phyloP scores from a whole-genome alignment of 1,140 invertebrate genomes.

The Ceratina calcarata region DNA sequence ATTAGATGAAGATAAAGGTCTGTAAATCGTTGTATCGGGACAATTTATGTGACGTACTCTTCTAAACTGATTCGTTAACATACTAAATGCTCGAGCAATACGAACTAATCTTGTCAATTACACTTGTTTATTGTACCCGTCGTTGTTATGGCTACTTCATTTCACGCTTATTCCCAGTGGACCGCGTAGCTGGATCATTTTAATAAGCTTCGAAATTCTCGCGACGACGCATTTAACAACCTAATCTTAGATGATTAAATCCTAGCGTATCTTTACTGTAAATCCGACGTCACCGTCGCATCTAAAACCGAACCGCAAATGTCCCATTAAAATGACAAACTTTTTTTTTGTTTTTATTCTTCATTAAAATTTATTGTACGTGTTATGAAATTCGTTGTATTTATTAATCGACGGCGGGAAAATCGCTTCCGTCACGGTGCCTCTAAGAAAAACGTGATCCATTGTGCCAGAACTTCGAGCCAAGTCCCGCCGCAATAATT shows the following conservation, averaged over 20 bases:
- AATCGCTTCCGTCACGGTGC: neutral
- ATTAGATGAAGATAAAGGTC: no score
- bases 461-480: slow-evolving; percentile 25
- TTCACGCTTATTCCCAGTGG: neutral
- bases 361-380: neutral
- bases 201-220: neutral
- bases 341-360: neutral
- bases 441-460: neutral
- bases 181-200: neutral
- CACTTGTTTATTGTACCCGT: neutral
- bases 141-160: neutral
- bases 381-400: neutral
- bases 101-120: neutral
- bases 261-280: neutral
- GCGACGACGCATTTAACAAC: neutral
- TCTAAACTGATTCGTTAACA: neutral
- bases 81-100: neutral
- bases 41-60: neutral
- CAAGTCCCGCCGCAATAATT: slow-evolving; percentile 6
- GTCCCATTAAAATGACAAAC: no score
- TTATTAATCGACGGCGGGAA: neutral
- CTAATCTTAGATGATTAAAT: slow-evolving; percentile 18
- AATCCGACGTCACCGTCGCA: neutral
- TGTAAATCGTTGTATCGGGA: no score
- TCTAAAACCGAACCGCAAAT: neutral